Evolutionary conservation across 2,797 vertebrate genomes (phyloP), one percentile per base, ranked within the genome.

Genomic region (Leptodactylus fallax): DNA sequence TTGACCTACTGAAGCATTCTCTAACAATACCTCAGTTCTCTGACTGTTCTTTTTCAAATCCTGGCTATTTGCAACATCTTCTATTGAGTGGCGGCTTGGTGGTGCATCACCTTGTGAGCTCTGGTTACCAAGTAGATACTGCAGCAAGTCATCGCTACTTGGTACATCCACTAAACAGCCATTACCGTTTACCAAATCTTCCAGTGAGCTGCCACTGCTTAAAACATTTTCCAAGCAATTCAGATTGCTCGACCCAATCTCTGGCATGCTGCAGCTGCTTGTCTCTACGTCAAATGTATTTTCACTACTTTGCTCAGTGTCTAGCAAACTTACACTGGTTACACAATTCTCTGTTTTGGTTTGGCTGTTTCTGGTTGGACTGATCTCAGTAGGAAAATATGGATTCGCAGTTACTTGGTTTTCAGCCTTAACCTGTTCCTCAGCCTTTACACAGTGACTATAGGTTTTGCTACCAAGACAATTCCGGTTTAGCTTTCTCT

Each of bases 401-500:
- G 17, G 23, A 7, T n/a, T 9, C 19, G 8, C 13, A 12, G 6
- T 49, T 63, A 12, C 58, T 81, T 65, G 6, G 23, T 36, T 21
- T 60, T 49, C 19, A 11, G 36, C 21, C 16, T 19, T 47, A n/a
- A 36, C 36, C 36, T 36, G 36, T 36, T 36, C 36, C 36, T 25
- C 6, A 60, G 7, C 2, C 74, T 17, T 76, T 53, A 19, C 9
- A 72, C 45, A 17, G 5, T 6, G 13, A 21, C 19, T 51, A 14
- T 25, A 47, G 21, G 36, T 63, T 55, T 36, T 78, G 5, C n/a
- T 77, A 11, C 49, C 2, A n/a, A 89, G 49, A 51, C 87, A 89
- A 21, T 67, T 61, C 51, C 87, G 77, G 36, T 89, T 89, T 21
- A 89, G 10, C 36, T 27, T 89, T 45, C 71, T 89, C 6, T 67